These are phyloP conservation scores for Vollenhovia emeryi DNA, from an alignment of 1,140 invertebrate genomes.

Conservation along the genomic window DNA sequence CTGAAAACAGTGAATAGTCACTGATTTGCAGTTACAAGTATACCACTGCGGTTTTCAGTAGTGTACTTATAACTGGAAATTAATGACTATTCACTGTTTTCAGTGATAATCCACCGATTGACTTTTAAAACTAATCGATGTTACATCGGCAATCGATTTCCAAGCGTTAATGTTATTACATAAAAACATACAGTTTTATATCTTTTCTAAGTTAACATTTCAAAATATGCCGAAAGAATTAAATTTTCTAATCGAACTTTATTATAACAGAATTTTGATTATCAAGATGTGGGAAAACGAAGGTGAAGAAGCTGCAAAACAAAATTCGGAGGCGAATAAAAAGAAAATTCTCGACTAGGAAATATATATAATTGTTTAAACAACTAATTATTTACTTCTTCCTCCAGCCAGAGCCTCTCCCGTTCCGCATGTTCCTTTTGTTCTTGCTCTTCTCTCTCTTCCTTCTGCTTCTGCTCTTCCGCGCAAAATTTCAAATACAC, in stretches of 20 bases:
- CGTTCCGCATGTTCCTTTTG: conserved; percentile 82
- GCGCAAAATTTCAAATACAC: conserved; percentile 84
- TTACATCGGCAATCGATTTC: neutral
- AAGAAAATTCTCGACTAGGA: neutral
- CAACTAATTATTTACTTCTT: conserved; percentile 76
- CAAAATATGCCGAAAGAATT: neutral
- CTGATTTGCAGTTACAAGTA: too few relatives aligned
- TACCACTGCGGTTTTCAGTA: too few relatives aligned
- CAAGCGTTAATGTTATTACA: neutral
- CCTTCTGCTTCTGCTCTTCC: conserved; percentile 82
- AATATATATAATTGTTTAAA: neutral
- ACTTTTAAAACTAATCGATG: too few relatives aligned
- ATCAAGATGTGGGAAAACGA: neutral
- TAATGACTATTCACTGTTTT: too few relatives aligned
- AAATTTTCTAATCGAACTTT: neutral
- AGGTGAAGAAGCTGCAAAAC: neutral
- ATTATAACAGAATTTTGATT: conserved; percentile 11
- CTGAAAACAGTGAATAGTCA: too few relatives aligned
- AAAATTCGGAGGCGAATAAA: neutral
- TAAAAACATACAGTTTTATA: neutral
- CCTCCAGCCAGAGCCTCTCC: conserved; percentile 81
- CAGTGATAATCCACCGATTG: too few relatives aligned
- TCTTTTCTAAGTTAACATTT: neutral
- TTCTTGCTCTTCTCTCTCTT: conserved; percentile 81
- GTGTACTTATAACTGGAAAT: too few relatives aligned